These are phyloP conservation scores for Pseudoatta argentina DNA, from an alignment of 1,140 invertebrate species.

Conservation along the genomic window DNA sequence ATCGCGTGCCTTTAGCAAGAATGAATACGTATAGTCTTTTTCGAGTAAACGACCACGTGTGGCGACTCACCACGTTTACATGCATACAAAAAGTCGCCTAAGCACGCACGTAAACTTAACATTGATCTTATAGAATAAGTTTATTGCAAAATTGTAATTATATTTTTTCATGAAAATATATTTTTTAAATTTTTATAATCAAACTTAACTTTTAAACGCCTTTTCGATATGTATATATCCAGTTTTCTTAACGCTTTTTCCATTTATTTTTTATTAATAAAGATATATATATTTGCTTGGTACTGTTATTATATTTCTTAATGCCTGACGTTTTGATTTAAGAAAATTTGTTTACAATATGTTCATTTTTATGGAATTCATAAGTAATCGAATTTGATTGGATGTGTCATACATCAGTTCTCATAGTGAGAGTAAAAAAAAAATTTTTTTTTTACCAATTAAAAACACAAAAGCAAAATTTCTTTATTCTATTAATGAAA, in stretches of 20 bases:
- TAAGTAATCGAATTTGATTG: too few species aligned
- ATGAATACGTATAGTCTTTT: conserved; percentile 46
- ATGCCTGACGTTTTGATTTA: too few species aligned
- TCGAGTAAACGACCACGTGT: conserved; percentile 19
- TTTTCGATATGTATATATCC: too few species aligned
- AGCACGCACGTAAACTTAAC: conserved; percentile 5
- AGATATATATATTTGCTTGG: too few species aligned
- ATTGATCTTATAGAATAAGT: background rate
- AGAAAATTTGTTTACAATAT: too few species aligned
- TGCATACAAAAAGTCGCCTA: conserved; percentile 29
- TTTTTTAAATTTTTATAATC: background rate
- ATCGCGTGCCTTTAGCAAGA: conserved; percentile 58
- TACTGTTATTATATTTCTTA: background rate
- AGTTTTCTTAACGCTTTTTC: too few species aligned
- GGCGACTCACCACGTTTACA: conserved; percentile 14
- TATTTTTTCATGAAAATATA: background rate
- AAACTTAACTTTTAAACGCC: background rate
- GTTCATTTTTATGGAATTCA: too few species aligned
- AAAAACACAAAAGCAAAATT: background rate
- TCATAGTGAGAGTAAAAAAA: background rate
- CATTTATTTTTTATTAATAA: too few species aligned
- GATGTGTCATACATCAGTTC: too few species aligned
- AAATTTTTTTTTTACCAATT: background rate
- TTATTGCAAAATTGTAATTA: background rate
- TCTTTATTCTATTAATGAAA: background rate